phyloP scores from a whole-genome alignment of 2,888 invertebrate genomes.

The Melanargia galathea region DNA sequence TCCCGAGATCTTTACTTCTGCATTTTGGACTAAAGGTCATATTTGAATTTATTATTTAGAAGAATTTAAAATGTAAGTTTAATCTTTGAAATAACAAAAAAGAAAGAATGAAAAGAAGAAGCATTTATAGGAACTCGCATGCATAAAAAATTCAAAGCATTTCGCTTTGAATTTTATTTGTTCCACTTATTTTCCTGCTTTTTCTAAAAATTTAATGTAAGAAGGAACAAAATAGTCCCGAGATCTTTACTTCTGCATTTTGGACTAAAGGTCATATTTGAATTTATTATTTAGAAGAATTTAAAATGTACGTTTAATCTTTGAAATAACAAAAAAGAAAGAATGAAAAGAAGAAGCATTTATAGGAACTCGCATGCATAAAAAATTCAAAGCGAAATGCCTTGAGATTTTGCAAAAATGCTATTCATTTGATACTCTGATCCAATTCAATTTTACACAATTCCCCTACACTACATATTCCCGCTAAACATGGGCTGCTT shows the following conservation, averaged over 20 bases:
- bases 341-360: not conserved
- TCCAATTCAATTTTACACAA: slow-evolving; percentile 19
- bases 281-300: not conserved
- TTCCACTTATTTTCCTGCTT: no score
- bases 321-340: slow-evolving; percentile 2
- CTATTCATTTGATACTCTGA: slow-evolving; percentile 25
- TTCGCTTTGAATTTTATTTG: no score
- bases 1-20: no score
- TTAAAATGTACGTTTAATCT: not conserved
- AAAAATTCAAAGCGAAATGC: slow-evolving; percentile 15
- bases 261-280: not conserved
- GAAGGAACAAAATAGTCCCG: no score
- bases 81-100: slow-evolving; percentile 2
- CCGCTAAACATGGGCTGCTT: slow-evolving; percentile 8
- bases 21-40: not conserved
- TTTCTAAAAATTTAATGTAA: no score
- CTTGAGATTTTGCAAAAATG: slow-evolving; percentile 14
- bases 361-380: slow-evolving; percentile 4
- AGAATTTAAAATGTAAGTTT: not conserved
- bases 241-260: no score
- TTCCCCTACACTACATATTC: slow-evolving; percentile 3
- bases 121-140: not conserved
- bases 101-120: not conserved
- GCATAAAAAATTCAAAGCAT: slow-evolving; percentile 13
- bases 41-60: not conserved